Percentiles rank a stretch among this genome's conserved stretches.
Evolutionary conservation across 2,113 vertebrate species (phyloP).

Genomic region (Urocynchramus pylzowi): DNA sequence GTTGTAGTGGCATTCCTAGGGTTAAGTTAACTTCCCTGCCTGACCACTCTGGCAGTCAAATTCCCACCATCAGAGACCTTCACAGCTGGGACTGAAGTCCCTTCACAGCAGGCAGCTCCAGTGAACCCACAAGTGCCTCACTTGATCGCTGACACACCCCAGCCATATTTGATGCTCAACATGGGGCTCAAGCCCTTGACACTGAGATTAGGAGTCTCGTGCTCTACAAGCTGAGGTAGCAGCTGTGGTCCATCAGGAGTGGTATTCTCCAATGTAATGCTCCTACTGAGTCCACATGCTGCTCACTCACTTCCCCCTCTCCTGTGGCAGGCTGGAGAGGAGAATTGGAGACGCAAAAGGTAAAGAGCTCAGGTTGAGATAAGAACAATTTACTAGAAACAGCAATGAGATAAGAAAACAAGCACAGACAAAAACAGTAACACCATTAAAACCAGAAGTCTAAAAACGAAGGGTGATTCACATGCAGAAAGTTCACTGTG

Average conservation of each 20-base stretch:
- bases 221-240: neutral
- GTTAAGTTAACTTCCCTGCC: neutral
- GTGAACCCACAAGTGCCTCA: neutral
- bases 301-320: neutral
- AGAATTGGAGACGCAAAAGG: neutral
- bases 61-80: neutral
- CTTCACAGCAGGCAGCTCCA: neutral
- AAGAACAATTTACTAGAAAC: neutral
- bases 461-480: neutral
- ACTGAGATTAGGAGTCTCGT: neutral
- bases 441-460: neutral
- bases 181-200: neutral
- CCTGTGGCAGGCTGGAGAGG: neutral
- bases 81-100: neutral
- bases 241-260: neutral
- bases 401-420: neutral
- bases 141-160: neutral
- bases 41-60: neutral
- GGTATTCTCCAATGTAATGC: neutral
- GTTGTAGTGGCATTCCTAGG: neutral
- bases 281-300: neutral
- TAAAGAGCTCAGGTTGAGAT: neutral
- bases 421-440: neutral
- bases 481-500: neutral
- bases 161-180: neutral